Evolutionary conservation across 2,113 vertebrate species (phyloP).

Genomic region (Athene cunicularia): DNA sequence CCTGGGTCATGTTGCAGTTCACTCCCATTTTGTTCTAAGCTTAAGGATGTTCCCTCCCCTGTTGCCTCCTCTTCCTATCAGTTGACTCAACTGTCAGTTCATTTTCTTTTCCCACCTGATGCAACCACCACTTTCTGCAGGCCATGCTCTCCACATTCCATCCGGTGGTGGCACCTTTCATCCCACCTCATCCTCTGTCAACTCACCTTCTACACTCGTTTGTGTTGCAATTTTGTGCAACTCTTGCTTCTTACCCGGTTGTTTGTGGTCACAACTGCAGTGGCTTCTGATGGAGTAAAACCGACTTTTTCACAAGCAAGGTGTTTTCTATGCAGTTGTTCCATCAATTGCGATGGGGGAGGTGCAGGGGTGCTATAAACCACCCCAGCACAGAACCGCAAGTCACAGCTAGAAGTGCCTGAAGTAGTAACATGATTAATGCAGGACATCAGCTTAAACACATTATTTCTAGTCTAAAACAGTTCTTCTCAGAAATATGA

Average conservation of each 20-base stretch:
- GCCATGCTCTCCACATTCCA: not conserved
- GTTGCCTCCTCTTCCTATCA: not conserved
- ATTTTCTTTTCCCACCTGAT: not conserved
- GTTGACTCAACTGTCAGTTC: not conserved
- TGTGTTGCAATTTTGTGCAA: not conserved
- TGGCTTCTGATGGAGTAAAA: not conserved
- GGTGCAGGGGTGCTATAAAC: not conserved
- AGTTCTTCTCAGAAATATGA: not conserved
- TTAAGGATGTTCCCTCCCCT: not conserved
- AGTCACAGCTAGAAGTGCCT: not conserved
- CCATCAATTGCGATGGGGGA: not conserved
- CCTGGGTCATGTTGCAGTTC: not conserved
- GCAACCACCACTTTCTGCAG: not conserved
- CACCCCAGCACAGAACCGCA: not conserved
- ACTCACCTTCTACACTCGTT: fast-evolving
- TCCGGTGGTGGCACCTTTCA: not conserved
- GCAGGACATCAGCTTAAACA: not conserved
- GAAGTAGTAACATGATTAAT: not conserved
- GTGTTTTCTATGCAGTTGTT: not conserved
- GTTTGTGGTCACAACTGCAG: not conserved
- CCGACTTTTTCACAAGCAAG: not conserved
- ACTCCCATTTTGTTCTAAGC: not conserved
- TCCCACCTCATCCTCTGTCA: not conserved
- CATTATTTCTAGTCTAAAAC: not conserved
- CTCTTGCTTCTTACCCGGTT: not conserved